phyloP scores from a whole-genome alignment of 2,888 invertebrate species.

The Drosophila imparisetae region DNA sequence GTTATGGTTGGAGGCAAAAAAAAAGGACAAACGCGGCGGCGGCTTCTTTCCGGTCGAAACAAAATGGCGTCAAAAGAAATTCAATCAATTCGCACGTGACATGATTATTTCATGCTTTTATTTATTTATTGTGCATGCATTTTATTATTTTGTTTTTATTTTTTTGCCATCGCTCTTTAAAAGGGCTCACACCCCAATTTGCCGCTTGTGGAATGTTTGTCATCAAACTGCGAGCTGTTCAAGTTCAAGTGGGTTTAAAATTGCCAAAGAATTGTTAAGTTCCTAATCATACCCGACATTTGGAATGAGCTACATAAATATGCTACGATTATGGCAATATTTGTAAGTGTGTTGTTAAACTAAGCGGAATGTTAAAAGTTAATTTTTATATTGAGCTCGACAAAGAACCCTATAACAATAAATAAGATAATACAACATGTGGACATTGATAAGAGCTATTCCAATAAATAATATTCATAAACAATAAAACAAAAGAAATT shows the following conservation, averaged over 20 bases:
- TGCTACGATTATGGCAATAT: background rate
- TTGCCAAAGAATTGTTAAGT: background rate
- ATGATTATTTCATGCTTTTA: slow-evolving; percentile 79
- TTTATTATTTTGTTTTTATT: slow-evolving; percentile 48
- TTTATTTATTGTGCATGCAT: slow-evolving; percentile 72
- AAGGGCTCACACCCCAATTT: slow-evolving; percentile 23
- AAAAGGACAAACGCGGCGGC: slow-evolving; percentile 24
- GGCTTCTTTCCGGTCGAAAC: slow-evolving; percentile 34
- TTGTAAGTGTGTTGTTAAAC: background rate
- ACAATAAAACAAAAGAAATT: background rate
- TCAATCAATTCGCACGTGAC: slow-evolving; percentile 83
- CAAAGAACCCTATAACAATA: background rate
- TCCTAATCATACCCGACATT: slow-evolving; percentile 1
- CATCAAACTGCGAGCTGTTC: slow-evolving; percentile 20
- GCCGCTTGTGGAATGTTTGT: slow-evolving; percentile 12
- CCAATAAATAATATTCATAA: background rate
- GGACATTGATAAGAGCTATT: background rate
- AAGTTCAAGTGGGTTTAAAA: slow-evolving; percentile 8
- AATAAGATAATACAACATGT: background rate
- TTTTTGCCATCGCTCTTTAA: slow-evolving; percentile 22
- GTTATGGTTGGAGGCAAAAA: background rate
- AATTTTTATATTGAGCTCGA: background rate
- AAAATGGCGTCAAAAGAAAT: slow-evolving; percentile 73
- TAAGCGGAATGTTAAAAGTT: background rate
- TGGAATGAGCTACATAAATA: slow-evolving; percentile 13